Evolutionary conservation across 2,797 vertebrate genomes (phyloP), one percentile per base, ranked within the genome.

Genomic region (Sebastes trivittatus): DNA sequence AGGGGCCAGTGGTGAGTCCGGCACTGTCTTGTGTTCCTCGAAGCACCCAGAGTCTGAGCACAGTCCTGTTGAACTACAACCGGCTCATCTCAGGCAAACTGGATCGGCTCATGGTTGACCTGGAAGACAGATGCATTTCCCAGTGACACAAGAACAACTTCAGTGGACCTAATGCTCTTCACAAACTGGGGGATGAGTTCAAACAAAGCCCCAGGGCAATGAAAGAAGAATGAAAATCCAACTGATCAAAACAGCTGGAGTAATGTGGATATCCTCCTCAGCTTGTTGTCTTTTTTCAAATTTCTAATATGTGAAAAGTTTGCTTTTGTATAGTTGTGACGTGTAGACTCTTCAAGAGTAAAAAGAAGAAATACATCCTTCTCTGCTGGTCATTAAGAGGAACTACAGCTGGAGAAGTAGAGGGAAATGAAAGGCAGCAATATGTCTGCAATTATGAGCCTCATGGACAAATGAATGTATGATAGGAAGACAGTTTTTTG

Each of bases 21-120:
- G 69, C 60, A 30, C 38, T 90, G 60, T 89, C 82, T 27, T 94
- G 94, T 85, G 79, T 88, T 78, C 87, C 88, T 79, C 81, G 52
- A 67, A 86, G 69, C 80, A 93, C 90, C 11, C 86, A 77, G 61
- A 89, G 88, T 77, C 81, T 95, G 36, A 82, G 67, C 30, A 70
- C 81, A 46, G 81, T 95, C 63, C 87, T 95, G 63, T 34, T 72
- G 63, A 86, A 84, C 65, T 94, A 94, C 84, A 92, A 87, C 62
- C 82, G 80, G 5, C 91, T 96, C 70, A 89, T 95, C 72, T 87
- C 85, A 14, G 94, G 93, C 71, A 96, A 95, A 82, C 80, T 96
- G 84, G 95, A 96, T 78, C 85, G 77, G 73, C 87, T 96, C 29
- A 76, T 94, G 77, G 64, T 71, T 20, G 88, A 88, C 59, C 83